Base-by-base conservation (phyloP, 2,888 invertebrate genomes). In the Cataglyphis altisquamis region DNA sequence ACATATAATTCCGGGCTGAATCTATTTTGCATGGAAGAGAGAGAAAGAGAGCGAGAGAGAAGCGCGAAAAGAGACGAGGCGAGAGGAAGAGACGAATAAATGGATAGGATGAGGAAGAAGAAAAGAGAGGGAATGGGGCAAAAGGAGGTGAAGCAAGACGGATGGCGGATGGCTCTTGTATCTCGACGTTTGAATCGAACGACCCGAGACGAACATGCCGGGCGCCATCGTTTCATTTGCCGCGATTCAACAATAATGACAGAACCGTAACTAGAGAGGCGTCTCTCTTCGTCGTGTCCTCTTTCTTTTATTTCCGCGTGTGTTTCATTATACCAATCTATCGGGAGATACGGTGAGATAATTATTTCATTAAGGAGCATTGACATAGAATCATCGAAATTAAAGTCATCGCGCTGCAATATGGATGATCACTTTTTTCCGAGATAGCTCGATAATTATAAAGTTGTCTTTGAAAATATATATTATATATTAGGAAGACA, bases 161-260 rank as follows among this genome's bases (percentile, higher is more conserved):
- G 52, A 66, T 57, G 39, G 72, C 39, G 70, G 45, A 55, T 32
- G 63, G 60, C 41, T 82, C 72, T 81, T 89, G 84, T 92, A 93
- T 92, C 92, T 93, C 89, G 93, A 93, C 92, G 89, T 92, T 92
- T 91, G 93, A 92, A 93, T 93, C 92, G 93, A 80, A 67, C 77
- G 77, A 75, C 72, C 80, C 86, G 75, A 88, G 88, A 89, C 86
- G 85, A 80, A 88, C 87, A 85, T 72, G 64, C 67, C 74, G 82
- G 82, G 64, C 80, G 80, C 66, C 84, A 64, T 84, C 86, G 84
- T 77, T 86, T 87, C 87, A 87, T 90, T 90, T 87, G 87, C 84
- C 81, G 84, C 88, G 81, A 89, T 84, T 84, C 88, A 84, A 77
- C 82, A 86, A 88, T 90, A 91, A 90, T 90, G 92, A 92, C 92